A percentile compares a stretch with the other conserved stretches of the same genome.
phyloP scores from a whole-genome alignment of 2,888 invertebrate genomes.

The Callinectes sapidus region DNA sequence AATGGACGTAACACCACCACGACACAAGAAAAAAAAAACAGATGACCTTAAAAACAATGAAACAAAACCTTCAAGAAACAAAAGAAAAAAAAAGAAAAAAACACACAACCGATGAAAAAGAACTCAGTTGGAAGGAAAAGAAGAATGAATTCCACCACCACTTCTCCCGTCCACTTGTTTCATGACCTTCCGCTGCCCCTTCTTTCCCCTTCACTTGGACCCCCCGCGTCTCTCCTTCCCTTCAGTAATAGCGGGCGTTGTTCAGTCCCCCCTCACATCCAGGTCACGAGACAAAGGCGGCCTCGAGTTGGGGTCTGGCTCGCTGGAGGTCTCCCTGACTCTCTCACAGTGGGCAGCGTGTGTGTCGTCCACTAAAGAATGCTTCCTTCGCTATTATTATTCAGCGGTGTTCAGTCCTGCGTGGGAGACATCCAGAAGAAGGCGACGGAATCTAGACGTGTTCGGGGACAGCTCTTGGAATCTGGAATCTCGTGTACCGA shows the following conservation, averaged over 20 bases:
- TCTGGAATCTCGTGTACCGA: not conserved
- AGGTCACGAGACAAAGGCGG: constrained; percentile 4
- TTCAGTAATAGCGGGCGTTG: not conserved
- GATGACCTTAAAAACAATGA: not conserved
- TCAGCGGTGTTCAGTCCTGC: not conserved
- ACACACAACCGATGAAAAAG: not conserved
- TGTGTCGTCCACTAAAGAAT: constrained; percentile 17
- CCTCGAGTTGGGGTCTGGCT: not conserved
- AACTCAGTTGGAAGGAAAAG: not conserved
- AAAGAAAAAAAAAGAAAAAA: not conserved
- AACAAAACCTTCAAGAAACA: not conserved
- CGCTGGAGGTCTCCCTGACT: not conserved
- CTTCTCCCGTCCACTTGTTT: not conserved
- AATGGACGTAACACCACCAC: not conserved
- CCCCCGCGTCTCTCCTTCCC: constrained; percentile 15
- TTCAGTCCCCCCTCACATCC: not conserved
- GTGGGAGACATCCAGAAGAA: constrained; percentile 2
- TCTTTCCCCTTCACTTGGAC: not conserved
- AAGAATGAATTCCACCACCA: not conserved
- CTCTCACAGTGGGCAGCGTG: constrained; percentile 9
- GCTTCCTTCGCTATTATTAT: not conserved
- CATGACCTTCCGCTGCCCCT: not conserved
- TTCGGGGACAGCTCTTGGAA: not conserved
- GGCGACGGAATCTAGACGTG: constrained; percentile 3
- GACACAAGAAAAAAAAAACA: not conserved